A percentile compares a stretch with the other conserved stretches of the same genome.
These are phyloP conservation scores for Lamprologus lemairii DNA, from an alignment of 2,113 vertebrate genomes.

Conservation along the genomic window DNA sequence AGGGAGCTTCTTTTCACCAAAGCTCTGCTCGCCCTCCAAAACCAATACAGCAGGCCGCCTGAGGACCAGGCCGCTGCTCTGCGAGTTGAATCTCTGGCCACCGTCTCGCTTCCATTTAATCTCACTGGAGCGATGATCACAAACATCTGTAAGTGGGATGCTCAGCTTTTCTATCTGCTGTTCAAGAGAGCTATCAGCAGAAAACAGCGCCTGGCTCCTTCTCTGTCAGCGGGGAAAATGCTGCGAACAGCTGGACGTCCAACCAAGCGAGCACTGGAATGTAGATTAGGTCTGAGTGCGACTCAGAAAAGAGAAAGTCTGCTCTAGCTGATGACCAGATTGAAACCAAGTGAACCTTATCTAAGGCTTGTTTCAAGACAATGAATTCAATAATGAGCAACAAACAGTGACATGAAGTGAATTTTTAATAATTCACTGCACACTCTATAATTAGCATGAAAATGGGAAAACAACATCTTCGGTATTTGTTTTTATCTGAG, in stretches of 20 bases:
- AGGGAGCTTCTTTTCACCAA: conserved; percentile 12
- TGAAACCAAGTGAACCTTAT: not conserved
- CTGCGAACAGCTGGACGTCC: conserved; percentile 10
- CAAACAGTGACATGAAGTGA: not conserved
- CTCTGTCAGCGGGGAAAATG: not conserved
- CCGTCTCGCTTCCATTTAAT: conserved; percentile 21
- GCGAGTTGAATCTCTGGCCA: conserved; percentile 1
- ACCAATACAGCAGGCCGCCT: conserved; percentile 8
- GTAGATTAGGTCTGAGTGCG: not conserved
- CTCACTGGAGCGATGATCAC: conserved; percentile 32
- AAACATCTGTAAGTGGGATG: conserved; percentile 63
- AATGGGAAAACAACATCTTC: not conserved
- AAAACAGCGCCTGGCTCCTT: not conserved
- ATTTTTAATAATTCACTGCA: not conserved
- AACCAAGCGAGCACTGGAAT: conserved; percentile 7
- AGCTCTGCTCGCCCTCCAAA: conserved; percentile 20
- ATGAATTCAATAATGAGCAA: not conserved
- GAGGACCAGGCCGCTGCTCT: not conserved
- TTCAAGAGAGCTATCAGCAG: conserved; percentile 34
- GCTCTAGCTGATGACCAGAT: not conserved
- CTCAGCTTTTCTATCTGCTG: conserved; percentile 15
- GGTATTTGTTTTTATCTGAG: not conserved
- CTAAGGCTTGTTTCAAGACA: not conserved
- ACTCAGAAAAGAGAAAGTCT: not conserved
- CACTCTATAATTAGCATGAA: not conserved